Evolutionary conservation across 2,888 invertebrate species (phyloP).

Genomic region (Luperina nickerlii): DNA sequence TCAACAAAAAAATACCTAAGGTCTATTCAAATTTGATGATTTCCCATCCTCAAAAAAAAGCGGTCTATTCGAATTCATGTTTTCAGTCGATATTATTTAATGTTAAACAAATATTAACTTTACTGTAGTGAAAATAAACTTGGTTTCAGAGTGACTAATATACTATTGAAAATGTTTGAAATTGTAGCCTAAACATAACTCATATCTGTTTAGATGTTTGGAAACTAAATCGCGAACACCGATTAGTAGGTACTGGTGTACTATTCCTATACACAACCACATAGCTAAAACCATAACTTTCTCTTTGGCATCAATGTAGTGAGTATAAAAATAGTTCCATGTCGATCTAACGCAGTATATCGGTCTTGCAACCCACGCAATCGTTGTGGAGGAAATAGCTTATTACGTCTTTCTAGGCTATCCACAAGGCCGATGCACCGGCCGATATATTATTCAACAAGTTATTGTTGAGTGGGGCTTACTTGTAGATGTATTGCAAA

Average conservation of each 20-base stretch:
- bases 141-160: too few relatives aligned
- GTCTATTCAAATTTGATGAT: background rate
- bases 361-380: conserved; percentile 41
- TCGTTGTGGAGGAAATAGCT: conserved; percentile 24
- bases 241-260: background rate
- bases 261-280: background rate
- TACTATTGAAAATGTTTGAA: too few relatives aligned
- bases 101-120: background rate
- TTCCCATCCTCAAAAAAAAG: too few relatives aligned
- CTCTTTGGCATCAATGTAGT: conserved; percentile 19
- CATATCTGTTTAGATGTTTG: background rate
- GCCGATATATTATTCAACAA: conserved; percentile 44
- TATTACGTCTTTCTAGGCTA: conserved; percentile 7
- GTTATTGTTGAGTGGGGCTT: background rate
- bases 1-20: background rate
- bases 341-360: conserved; percentile 26
- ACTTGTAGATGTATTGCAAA: background rate
- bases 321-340: conserved; percentile 26
- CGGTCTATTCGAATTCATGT: too few relatives aligned
- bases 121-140: too few relatives aligned
- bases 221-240: background rate
- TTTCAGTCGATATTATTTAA: background rate
- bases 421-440: conserved; percentile 5
- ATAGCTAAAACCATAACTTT: conserved; percentile 17
- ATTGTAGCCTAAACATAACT: too few relatives aligned